Evolutionary conservation across 2,797 vertebrate genomes (phyloP), one percentile per base, ranked within the genome.

Genomic region (Neopelma chrysocephalum): DNA sequence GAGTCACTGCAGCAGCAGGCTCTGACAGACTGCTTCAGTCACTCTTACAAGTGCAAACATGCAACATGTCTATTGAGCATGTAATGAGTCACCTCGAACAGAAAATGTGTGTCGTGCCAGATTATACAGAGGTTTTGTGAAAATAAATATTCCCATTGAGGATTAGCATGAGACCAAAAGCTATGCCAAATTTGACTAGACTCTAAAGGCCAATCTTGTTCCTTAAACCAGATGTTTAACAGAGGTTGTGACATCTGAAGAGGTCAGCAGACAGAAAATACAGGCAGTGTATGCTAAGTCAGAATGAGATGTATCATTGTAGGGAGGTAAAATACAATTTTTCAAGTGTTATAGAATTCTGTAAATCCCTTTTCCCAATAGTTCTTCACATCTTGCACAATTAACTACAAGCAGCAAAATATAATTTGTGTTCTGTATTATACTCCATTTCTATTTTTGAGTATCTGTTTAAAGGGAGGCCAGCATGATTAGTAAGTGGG

Each of bases 101-200:
- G 75, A 93, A 90, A 93, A 94, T 1, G 56, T 47, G 71, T 27
- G 61, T 76, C 0, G 26, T 78, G 92, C 95, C 94, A 96, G 95
- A 93, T 96, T 90, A 94, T 89, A 93, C 90, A 87, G 94, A 96
- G 89, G 76, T 95, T 97, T 90, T 92, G 83, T 91, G 94, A 93
- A 95, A 97, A 97, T 95, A 97, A 97, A 97, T 97, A 97, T 92
- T 96, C 96, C 95, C 96, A 94, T 40, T 95, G 96, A 95, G 96
- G 75, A 91, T 82, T 93, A 96, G 91, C 95, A 97, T 97, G 95
- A 96, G 96, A 96, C 75, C 96, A 96, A 90, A 96, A 90, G 84
- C 87, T n/a, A 93, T 29, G 96, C 94, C 96, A 96, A 87, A 93
- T 86, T 6, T 62, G 70, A 86, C 92, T 95, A 83, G 76, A 88